phyloP scores from a whole-genome alignment of 2,113 vertebrate species.

The Sebastes schlegelii region DNA sequence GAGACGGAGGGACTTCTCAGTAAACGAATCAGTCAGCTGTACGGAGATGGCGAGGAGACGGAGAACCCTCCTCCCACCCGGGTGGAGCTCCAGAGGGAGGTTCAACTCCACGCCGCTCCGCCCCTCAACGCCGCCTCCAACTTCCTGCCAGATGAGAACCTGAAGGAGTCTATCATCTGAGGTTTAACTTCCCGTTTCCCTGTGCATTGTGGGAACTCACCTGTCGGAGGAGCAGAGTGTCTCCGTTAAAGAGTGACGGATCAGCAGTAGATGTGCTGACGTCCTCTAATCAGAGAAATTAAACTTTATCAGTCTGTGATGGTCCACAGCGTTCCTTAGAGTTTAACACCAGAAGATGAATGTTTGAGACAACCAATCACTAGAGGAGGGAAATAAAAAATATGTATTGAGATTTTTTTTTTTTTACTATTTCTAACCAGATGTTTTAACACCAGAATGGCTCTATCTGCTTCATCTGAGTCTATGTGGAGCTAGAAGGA shows the following conservation, averaged over 20 bases:
- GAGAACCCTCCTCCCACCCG: neutral
- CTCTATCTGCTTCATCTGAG: too few relatives aligned
- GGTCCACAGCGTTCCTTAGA: too few relatives aligned
- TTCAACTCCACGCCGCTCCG: conserved; percentile 74
- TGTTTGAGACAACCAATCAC: too few relatives aligned
- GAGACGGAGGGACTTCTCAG: conserved; percentile 88
- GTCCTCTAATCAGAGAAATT: too few relatives aligned
- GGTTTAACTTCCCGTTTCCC: neutral
- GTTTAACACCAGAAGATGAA: too few relatives aligned
- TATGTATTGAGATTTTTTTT: too few relatives aligned
- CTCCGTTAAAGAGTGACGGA: neutral
- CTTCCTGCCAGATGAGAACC: conserved; percentile 38
- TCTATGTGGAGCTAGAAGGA: too few relatives aligned
- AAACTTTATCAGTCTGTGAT: too few relatives aligned
- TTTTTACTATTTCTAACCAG: too few relatives aligned
- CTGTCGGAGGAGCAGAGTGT: neutral
- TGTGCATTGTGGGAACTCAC: neutral
- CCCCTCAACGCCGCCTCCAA: conserved; percentile 5
- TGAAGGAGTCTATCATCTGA: conserved; percentile 90
- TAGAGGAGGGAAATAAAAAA: too few relatives aligned
- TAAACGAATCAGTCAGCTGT: conserved; percentile 81
- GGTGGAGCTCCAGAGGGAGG: conserved; percentile 74
- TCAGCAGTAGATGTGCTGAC: neutral
- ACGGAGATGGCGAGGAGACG: conserved; percentile 54
- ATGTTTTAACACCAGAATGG: too few relatives aligned